These are phyloP conservation scores for Uropsilus gracilis DNA, from an alignment of 2,113 vertebrate genomes.

Conservation along the genomic window DNA sequence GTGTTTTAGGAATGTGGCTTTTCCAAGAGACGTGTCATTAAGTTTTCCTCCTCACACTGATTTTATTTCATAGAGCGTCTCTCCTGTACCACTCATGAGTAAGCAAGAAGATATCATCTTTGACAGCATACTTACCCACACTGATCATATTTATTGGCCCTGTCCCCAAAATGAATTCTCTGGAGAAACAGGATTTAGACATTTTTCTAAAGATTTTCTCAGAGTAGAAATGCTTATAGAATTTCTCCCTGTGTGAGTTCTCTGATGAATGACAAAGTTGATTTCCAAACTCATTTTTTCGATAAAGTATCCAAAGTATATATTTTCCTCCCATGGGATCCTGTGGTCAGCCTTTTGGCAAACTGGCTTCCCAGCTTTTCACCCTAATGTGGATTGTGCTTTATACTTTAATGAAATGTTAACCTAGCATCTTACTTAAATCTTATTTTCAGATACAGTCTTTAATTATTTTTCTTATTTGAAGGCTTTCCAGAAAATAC, in stretches of 20 bases:
- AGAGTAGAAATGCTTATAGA: conserved; percentile 16
- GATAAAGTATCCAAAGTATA: conserved; percentile 12
- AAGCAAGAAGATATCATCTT: conserved; percentile 33
- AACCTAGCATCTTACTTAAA: neutral
- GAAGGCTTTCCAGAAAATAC: neutral
- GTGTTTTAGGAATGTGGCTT: conserved; percentile 50
- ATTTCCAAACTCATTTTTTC: conserved; percentile 60
- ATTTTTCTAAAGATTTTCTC: conserved; percentile 50
- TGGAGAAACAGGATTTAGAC: conserved; percentile 40
- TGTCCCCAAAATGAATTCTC: conserved; percentile 2
- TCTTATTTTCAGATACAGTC: neutral
- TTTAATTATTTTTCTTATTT: conserved; percentile 45
- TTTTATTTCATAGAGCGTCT: conserved; percentile 31
- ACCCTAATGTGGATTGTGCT: neutral
- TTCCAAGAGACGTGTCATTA: conserved; percentile 23
- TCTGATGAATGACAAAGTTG: conserved; percentile 59
- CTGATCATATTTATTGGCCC: conserved; percentile 33
- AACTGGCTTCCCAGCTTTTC: conserved; percentile 27
- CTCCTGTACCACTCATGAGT: neutral
- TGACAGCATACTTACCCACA: conserved; percentile 42
- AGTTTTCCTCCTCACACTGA: neutral
- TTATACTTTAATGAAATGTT: conserved; percentile 40
- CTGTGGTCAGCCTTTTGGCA: neutral
- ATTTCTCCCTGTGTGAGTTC: conserved; percentile 25
- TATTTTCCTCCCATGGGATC: conserved; percentile 48